A percentile compares a stretch with the other conserved stretches of the same genome.
phyloP scores from a whole-genome alignment of 2,888 invertebrate genomes.

The Agrochola macilenta region DNA sequence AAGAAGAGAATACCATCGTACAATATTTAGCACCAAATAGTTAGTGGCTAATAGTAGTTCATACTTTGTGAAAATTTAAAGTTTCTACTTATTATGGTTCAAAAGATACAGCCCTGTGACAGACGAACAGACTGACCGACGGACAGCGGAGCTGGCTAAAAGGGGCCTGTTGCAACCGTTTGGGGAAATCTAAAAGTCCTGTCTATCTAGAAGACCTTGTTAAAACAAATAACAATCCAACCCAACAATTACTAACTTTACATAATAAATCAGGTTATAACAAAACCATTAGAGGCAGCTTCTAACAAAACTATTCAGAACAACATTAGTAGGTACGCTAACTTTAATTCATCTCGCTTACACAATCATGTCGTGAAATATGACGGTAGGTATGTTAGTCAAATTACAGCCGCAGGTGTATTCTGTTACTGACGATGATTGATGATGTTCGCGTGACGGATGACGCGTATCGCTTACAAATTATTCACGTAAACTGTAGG shows the following conservation, averaged over 20 bases:
- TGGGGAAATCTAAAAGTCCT: too few relatives aligned
- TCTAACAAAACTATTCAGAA: constrained; percentile 38
- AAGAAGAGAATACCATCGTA: too few relatives aligned
- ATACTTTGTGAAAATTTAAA: too few relatives aligned
- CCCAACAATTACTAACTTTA: neutral
- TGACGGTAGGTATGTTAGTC: constrained; percentile 59
- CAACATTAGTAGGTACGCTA: constrained; percentile 37
- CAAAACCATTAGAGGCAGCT: constrained; percentile 11
- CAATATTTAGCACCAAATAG: too few relatives aligned
- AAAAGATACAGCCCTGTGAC: too few relatives aligned
- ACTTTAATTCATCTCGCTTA: constrained; percentile 62
- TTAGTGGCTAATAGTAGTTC: too few relatives aligned
- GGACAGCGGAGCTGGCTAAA: too few relatives aligned
- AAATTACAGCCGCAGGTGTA: constrained; percentile 69
- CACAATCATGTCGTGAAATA: constrained; percentile 63
- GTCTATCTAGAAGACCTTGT: too few relatives aligned
- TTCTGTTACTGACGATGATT: constrained; percentile 65
- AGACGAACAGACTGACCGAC: too few relatives aligned
- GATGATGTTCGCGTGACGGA: constrained; percentile 61
- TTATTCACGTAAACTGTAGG: constrained; percentile 58
- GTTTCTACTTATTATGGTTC: too few relatives aligned
- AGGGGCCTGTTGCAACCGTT: too few relatives aligned
- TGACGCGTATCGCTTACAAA: constrained; percentile 65
- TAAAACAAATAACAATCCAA: neutral
- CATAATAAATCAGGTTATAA: too few relatives aligned